A percentile compares a stretch with the other conserved stretches of the same genome.
Evolutionary conservation across 2,797 vertebrate genomes (phyloP).

Genomic region (Chrysocyon brachyurus): DNA sequence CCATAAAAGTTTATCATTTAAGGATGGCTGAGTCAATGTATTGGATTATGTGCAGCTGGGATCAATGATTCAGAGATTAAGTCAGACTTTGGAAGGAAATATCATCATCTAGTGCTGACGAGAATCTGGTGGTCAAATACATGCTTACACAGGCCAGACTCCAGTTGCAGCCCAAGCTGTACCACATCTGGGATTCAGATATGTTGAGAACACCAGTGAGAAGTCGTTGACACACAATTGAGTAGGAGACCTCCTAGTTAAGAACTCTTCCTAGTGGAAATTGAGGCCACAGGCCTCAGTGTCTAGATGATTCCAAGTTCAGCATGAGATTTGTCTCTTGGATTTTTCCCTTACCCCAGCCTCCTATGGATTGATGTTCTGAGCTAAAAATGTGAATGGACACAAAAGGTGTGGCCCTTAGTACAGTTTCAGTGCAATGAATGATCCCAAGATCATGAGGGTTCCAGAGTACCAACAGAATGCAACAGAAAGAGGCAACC

Average conservation of each 20-base stretch:
- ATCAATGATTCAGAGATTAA: constrained; percentile 20
- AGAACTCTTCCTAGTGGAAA: neutral
- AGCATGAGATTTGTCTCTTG: neutral
- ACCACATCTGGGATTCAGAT: neutral
- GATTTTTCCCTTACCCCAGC: neutral
- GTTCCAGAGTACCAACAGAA: neutral
- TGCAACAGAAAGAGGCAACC: neutral
- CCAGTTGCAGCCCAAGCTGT: neutral
- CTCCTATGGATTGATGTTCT: neutral
- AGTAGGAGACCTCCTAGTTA: neutral
- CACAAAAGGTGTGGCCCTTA: neutral
- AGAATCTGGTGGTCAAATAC: constrained; percentile 10
- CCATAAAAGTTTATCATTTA: neutral
- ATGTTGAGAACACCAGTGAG: neutral
- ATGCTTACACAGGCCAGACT: neutral
- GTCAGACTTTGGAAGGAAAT: neutral
- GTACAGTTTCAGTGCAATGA: neutral
- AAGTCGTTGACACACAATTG: neutral
- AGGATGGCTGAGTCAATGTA: neutral
- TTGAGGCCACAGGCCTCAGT: neutral
- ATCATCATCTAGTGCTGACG: neutral
- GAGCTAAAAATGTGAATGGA: neutral
- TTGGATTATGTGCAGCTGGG: neutral
- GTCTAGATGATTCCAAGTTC: constrained; percentile 22
- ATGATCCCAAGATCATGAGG: neutral